phyloP scores from a whole-genome alignment of 2,888 invertebrate species.

The Dicyrtomina minuta region DNA sequence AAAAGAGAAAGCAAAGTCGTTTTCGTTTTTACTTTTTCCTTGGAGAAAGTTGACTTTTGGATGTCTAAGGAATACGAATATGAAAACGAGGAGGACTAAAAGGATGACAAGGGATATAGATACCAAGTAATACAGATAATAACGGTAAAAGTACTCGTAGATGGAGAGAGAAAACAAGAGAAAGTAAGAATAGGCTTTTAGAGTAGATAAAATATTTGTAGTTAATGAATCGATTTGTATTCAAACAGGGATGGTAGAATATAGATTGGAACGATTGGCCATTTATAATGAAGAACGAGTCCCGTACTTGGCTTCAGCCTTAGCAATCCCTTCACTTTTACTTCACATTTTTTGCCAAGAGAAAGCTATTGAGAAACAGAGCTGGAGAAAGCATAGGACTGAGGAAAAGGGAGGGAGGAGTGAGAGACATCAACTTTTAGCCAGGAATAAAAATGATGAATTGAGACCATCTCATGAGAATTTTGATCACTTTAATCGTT shows the following conservation, averaged over 20 bases:
- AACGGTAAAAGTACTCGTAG: no score
- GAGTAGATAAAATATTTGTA: neutral
- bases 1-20: neutral
- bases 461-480: constrained; percentile 32
- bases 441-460: constrained; percentile 47
- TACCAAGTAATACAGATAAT: no score
- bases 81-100: neutral
- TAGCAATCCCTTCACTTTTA: no score
- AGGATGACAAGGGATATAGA: no score
- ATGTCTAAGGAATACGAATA: no score
- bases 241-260: constrained; percentile 36
- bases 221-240: constrained; percentile 52
- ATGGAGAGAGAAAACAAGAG: neutral
- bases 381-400: no score
- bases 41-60: no score
- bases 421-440: constrained; percentile 42
- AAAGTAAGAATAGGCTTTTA: neutral
- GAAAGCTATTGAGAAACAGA: no score
- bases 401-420: no score
- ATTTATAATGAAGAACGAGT: constrained; percentile 47
- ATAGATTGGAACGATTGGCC: constrained; percentile 49
- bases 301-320: no score
- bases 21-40: neutral
- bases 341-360: no score
- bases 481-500: constrained; percentile 20